Evolutionary conservation across 2,888 invertebrate species (phyloP), one percentile per base, ranked within the genome.

Genomic region (Volucella zonaria): DNA sequence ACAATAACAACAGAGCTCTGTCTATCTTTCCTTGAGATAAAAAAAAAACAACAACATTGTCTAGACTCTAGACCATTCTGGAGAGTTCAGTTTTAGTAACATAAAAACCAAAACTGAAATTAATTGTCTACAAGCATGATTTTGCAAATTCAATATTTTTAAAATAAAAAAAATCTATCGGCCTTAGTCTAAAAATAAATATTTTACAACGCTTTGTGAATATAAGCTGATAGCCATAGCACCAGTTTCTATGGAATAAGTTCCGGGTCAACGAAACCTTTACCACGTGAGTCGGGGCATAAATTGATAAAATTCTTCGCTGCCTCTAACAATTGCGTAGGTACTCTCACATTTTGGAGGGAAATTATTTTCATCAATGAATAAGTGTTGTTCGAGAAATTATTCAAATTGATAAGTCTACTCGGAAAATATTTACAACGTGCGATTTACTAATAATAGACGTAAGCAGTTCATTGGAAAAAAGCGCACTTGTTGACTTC

Each of bases 261-360:
- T 83, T 83, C 82, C 82, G 82, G 82, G 82, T 83, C 82, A 83
- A 83, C 58, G 79, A 66, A 83, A 66, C 74, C 40, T 59, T 10
- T 10, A 23, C 56, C 70, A 70, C 79, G 74, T 82, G 78, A 61
- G n/a, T 23, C 61, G 9, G 59, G 52, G 58, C 47, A 59, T 2
- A 9, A 40, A 15, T 42, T 23, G 54, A 66, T 43, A 52, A 54
- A 45, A 40, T 12, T 15, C 8, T 10, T 12, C 15, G 42, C 8
- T 9, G 4, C n/a, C 6, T 66, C 31, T 67, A 61, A 18, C 51
- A 52, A 52, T 18, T 42, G 58, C 42, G 15, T n/a, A n/a, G n/a
- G n/a, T 40, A 12, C 11, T 62, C 23, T 10, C 4, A 31, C 31
- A 31, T 68, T 61, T 56, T 51, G 14, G 56, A 58, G 47, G 52